Evolutionary conservation across 2,888 invertebrate species (phyloP), one percentile per base, ranked within the genome.

Genomic region (Drosophila yooni): DNA sequence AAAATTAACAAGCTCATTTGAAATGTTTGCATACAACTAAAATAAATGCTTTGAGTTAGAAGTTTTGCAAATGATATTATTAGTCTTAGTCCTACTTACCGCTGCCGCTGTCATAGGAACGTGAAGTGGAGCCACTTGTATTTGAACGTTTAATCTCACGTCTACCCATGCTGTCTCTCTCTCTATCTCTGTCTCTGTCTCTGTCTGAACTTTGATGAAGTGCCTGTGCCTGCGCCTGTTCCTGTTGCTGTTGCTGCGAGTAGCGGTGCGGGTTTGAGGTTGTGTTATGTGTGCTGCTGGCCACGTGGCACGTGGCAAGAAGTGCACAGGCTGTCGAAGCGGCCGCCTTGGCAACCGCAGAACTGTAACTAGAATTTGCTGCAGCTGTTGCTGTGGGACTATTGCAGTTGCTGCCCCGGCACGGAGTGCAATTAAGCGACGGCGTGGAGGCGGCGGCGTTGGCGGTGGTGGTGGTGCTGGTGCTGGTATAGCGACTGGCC

Each of bases 131-230:
- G 66, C 92, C 91, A 80, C 92, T 92, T 57, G 92, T 92, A 78
- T 92, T 92, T 74, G 93, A 93, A 70, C 93, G 92, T 76, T 93
- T 93, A 79, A 93, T 93, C 85, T 93, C 93, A 71, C 93, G 92
- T 67, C 93, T 92, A 46, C 93, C 93, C 93, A 93, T 93, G 81
- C 57, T 46, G 46, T 25, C 46, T 46, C 46, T 25, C 13, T 46
- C 46, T 46, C 21, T 46, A 7, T 21, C 21, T 46, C 21, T 21
- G 2, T 46, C 46, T 46, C 13, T 46, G 13, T 43, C 43, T 21
- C 13, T 46, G 43, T 46, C 46, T 43, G 43, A 43, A 21, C 21
- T 43, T 6, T 43, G 43, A 43, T 21, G 43, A 43, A 21, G 43
- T 43, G 11, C 2, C 11, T 43, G 43, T 21, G 21, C 5, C 21